phyloP scores from a whole-genome alignment of 1,140 invertebrate species.

The Araneus ventricosus region DNA sequence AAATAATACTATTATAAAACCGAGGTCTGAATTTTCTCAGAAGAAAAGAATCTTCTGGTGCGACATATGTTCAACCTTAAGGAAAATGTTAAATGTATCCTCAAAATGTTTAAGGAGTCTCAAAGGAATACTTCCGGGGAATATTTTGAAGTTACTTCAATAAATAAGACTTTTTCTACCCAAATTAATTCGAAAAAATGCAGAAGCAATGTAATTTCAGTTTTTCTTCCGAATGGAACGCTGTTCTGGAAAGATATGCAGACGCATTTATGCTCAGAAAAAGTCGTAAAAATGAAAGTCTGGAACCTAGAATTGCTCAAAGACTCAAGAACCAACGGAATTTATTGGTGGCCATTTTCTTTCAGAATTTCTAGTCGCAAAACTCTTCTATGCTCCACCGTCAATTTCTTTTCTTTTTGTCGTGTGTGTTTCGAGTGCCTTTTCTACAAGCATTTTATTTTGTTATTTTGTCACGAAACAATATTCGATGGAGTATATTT shows the following conservation, averaged over 20 bases:
- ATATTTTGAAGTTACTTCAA: no score
- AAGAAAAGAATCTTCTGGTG: no score
- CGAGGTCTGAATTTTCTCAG: no score
- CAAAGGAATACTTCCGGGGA: no score
- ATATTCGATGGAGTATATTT: conserved; percentile 43
- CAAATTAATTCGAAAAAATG: no score
- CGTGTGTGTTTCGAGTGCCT: background rate
- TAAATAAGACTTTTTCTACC: no score
- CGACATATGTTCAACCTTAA: no score
- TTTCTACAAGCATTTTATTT: conserved; percentile 46
- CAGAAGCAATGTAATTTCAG: background rate
- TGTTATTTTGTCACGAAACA: conserved; percentile 53
- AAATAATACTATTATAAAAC: no score
- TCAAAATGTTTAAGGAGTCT: no score
- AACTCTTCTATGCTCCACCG: background rate
- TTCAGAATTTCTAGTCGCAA: background rate
- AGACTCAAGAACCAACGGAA: background rate
- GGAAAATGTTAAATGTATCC: no score
- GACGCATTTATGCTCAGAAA: background rate
- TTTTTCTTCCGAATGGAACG: background rate
- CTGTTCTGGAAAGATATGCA: background rate
- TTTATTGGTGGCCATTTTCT: conserved; percentile 32
- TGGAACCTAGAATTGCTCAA: conserved; percentile 23
- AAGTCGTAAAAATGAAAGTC: conserved; percentile 27
- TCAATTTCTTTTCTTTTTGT: background rate